A percentile compares a stretch with the other conserved stretches of the same genome.
These are phyloP conservation scores for Arge pagana DNA, from an alignment of 2,888 invertebrate genomes.

Conservation along the genomic window DNA sequence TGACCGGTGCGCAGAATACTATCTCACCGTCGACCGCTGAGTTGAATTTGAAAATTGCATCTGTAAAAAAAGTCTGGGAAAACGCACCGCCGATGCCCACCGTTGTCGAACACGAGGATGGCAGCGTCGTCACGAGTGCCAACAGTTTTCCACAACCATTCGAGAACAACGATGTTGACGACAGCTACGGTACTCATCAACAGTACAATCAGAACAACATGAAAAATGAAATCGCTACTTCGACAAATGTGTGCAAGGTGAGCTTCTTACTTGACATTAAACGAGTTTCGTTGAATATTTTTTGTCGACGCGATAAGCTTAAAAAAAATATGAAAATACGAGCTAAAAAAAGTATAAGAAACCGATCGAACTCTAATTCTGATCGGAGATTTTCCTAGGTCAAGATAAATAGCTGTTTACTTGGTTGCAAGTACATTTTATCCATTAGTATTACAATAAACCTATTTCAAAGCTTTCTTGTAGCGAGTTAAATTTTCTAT, in stretches of 20 bases:
- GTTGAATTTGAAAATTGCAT: conserved; percentile 91
- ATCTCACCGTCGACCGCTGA: conserved; percentile 86
- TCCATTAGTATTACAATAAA: no score
- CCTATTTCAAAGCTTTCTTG: no score
- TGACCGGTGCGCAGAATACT: conserved; percentile 69
- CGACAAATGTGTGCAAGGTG: conserved; percentile 77
- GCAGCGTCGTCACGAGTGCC: conserved; percentile 59
- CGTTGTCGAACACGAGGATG: conserved; percentile 66
- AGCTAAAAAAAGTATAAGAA: no score
- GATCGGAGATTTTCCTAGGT: no score
- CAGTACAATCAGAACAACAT: conserved; percentile 61
- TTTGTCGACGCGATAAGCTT: no score
- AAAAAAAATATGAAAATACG: no score
- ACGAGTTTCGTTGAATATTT: background rate
- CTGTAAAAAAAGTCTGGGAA: conserved; percentile 89
- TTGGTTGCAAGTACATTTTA: no score
- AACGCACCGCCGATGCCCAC: conserved; percentile 68
- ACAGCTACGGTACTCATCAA: conserved; percentile 62
- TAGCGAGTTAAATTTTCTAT: no score
- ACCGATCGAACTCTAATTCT: no score
- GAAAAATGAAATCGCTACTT: conserved; percentile 62
- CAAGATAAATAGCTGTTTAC: no score
- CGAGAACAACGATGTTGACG: conserved; percentile 60
- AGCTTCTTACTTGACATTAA: conserved; percentile 31
- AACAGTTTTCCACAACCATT: conserved; percentile 56